A percentile compares a stretch with the other conserved stretches of the same genome.
phyloP scores from a whole-genome alignment of 2,888 invertebrate species.

The Netelia fuscicornis region DNA sequence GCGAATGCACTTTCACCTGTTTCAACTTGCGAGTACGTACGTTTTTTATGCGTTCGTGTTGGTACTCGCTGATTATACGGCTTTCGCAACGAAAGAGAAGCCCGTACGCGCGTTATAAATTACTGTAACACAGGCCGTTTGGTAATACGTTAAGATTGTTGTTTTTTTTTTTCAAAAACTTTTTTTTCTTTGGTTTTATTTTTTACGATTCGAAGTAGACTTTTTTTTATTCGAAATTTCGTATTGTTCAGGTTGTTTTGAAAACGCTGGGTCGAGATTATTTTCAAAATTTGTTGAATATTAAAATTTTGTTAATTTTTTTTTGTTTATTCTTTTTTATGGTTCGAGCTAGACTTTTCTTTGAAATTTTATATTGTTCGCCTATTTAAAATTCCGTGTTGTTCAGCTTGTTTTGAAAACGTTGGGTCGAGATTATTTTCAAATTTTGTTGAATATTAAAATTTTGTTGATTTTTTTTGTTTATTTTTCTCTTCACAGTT shows the following conservation, averaged over 20 bases:
- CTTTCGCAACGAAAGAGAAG: constrained; percentile 73
- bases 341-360: too few relatives aligned
- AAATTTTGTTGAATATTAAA: too few relatives aligned
- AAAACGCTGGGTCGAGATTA: too few relatives aligned
- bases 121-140: constrained; percentile 49
- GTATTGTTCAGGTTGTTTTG: too few relatives aligned
- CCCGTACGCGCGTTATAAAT: constrained; percentile 46
- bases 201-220: neutral
- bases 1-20: constrained; percentile 81
- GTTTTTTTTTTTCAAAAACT: neutral
- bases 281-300: too few relatives aligned
- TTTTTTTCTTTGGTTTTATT: neutral
- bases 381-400: too few relatives aligned
- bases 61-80: constrained; percentile 44
- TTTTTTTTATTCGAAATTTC: too few relatives aligned
- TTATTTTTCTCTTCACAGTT: neutral
- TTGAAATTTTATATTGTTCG: too few relatives aligned
- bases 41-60: constrained; percentile 1
- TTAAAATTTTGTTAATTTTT: neutral
- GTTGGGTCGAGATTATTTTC: too few relatives aligned
- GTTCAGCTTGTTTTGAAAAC: too few relatives aligned
- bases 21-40: constrained; percentile 13
- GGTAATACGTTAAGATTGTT: constrained; percentile 49
- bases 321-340: neutral
- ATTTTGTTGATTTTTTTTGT: neutral